Evolutionary conservation across 2,113 vertebrate genomes (phyloP).

Genomic region (Eurypyga helias): DNA sequence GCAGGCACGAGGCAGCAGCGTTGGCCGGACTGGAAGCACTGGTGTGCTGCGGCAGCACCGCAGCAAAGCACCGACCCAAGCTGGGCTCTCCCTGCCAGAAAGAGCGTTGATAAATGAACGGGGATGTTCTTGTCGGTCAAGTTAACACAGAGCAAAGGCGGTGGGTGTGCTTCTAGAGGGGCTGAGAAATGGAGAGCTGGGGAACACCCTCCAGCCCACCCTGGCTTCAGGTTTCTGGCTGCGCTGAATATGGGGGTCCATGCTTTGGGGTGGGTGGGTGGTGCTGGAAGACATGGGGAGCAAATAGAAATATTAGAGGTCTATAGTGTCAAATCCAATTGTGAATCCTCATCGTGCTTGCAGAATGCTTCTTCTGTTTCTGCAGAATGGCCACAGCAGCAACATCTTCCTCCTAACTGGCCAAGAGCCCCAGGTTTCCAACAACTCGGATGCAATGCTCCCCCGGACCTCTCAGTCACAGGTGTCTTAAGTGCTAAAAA

Average conservation of each 20-base stretch:
- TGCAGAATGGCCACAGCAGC: not conserved
- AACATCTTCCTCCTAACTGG: not conserved
- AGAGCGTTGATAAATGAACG: not conserved
- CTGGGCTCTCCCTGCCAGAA: fast-evolving
- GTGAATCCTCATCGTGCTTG: not conserved
- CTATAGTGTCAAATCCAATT: not conserved
- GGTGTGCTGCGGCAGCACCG: not conserved
- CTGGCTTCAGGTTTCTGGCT: not conserved
- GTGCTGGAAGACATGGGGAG: not conserved
- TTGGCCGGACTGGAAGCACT: fast-evolving
- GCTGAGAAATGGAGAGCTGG: not conserved
- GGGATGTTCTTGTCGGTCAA: not conserved
- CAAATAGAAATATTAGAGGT: not conserved
- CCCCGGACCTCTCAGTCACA: not conserved
- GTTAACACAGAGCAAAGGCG: not conserved
- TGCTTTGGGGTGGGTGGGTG: not conserved
- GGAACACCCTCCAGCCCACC: not conserved
- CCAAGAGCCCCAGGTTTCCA: not conserved
- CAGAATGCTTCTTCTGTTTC: not conserved
- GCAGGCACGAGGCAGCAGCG: fast-evolving
- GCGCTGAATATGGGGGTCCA: fast-evolving
- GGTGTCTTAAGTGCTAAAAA: not conserved
- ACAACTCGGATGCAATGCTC: not conserved
- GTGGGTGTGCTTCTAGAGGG: not conserved
- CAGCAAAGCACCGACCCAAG: fast-evolving